Conservation (phyloP, 64 coral and sea anemone species). For the Pachyseris speciosa region DNA sequence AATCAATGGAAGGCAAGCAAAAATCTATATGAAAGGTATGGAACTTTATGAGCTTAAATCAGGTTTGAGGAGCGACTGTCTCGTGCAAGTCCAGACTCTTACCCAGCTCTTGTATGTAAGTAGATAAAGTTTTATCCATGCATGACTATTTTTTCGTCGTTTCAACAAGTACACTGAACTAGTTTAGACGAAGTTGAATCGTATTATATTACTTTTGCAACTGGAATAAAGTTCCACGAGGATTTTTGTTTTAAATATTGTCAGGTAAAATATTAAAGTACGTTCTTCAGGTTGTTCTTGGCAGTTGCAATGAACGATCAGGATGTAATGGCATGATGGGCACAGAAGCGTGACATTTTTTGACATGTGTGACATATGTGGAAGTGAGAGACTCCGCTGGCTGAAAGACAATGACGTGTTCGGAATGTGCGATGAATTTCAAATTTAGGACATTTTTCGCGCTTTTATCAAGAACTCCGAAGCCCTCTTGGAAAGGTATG, state of each 20-base stretch:
- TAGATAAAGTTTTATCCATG: too few species aligned
- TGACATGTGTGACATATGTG: not conserved
- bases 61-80: too few species aligned
- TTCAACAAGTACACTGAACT: too few species aligned
- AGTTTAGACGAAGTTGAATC: too few species aligned
- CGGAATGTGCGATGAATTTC: not conserved
- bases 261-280: too few species aligned
- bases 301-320: too few species aligned
- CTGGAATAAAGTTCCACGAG: too few species aligned
- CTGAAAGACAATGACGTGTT: not conserved
- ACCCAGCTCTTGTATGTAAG: too few species aligned
- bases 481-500: not conserved
- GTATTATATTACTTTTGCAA: too few species aligned
- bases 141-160: too few species aligned
- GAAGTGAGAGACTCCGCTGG: conserved; percentile 10
- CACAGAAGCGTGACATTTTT: not conserved
- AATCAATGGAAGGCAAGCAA: not conserved
- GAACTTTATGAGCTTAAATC: not conserved
- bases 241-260: too few species aligned
- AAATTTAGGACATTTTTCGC: not conserved
- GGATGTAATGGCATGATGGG: not conserved
- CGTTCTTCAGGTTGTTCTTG: not conserved
- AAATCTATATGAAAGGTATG: not conserved
- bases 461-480: not conserved
- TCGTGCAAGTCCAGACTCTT: too few species aligned